Percentiles rank a stretch among this genome's conserved stretches.
phyloP scores from a whole-genome alignment of 2,888 invertebrate genomes.

The Chloroclysta siterata region DNA sequence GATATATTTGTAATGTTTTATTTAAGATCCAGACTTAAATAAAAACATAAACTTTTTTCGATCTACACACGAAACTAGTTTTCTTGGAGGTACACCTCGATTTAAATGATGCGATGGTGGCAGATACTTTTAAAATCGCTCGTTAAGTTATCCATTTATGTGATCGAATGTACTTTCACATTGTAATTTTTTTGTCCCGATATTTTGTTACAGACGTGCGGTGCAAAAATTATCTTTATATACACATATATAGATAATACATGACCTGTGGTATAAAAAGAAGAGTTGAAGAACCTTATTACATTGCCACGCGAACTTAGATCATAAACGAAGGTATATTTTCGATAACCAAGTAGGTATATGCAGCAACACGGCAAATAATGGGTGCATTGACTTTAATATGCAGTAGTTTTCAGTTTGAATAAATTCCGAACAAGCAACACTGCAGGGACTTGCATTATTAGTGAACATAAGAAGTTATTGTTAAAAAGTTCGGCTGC shows the following conservation, averaged over 20 bases:
- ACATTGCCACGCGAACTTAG: too few species aligned
- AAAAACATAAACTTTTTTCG: too few species aligned
- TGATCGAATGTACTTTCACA: conserved; percentile 12
- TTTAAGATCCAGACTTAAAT: too few species aligned
- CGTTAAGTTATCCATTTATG: background rate
- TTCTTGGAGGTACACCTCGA: too few species aligned
- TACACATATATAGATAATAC: background rate
- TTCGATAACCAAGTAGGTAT: background rate
- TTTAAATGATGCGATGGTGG: too few species aligned
- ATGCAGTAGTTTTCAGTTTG: conserved; percentile 17
- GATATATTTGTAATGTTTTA: too few species aligned
- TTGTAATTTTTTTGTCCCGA: conserved; percentile 13
- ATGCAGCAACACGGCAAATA: conserved; percentile 7
- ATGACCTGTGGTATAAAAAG: background rate
- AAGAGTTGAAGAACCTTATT: background rate
- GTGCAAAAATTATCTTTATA: conserved; percentile 5
- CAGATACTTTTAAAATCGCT: too few species aligned
- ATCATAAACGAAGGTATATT: too few species aligned
- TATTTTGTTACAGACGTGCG: conserved; percentile 23
- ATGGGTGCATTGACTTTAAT: background rate
- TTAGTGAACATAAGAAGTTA: conserved; percentile 25
- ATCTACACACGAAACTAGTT: too few species aligned
- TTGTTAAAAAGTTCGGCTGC: conserved; percentile 12
- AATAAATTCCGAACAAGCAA: conserved; percentile 16
- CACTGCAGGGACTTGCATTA: conserved; percentile 10